phyloP scores from a whole-genome alignment of 2,888 invertebrate genomes.

The Crocallis elinguaria region DNA sequence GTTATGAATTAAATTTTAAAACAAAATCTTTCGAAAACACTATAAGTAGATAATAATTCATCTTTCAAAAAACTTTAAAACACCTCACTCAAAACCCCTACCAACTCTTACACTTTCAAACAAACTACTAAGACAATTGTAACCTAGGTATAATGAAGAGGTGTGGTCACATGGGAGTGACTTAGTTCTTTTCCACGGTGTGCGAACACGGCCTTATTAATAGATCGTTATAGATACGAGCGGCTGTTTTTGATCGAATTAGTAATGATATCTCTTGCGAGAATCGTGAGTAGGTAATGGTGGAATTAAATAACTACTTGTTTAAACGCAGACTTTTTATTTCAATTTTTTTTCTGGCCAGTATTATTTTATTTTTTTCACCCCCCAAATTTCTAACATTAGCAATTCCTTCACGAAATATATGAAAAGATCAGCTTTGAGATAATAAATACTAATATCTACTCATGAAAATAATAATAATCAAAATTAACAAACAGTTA shows the following conservation, averaged over 20 bases:
- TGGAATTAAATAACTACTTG: constrained; percentile 1
- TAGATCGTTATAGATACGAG: constrained; percentile 38
- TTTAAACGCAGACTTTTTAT: neutral
- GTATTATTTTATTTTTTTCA: too few species aligned
- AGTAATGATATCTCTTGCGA: constrained; percentile 31
- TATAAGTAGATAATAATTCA: too few species aligned
- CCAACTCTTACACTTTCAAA: constrained; percentile 7
- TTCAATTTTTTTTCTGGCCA: neutral
- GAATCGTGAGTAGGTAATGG: constrained; percentile 18
- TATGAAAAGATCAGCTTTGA: too few species aligned
- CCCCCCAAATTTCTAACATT: too few species aligned
- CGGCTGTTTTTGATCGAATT: constrained; percentile 36
- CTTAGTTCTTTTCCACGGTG: constrained; percentile 60
- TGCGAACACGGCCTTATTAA: constrained; percentile 50
- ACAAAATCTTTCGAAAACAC: too few species aligned
- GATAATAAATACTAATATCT: too few species aligned
- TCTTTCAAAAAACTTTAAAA: neutral
- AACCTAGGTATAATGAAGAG: constrained; percentile 55
- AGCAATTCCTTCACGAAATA: too few species aligned
- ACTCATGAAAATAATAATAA: too few species aligned
- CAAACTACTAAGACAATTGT: constrained; percentile 49
- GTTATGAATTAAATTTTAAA: too few species aligned
- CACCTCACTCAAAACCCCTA: neutral
- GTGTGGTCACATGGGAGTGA: constrained; percentile 72
- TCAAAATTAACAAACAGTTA: too few species aligned